A percentile compares a stretch with the other conserved stretches of the same genome.
Evolutionary conservation across 2,888 invertebrate species (phyloP).

Genomic region (Sturmia bella): DNA sequence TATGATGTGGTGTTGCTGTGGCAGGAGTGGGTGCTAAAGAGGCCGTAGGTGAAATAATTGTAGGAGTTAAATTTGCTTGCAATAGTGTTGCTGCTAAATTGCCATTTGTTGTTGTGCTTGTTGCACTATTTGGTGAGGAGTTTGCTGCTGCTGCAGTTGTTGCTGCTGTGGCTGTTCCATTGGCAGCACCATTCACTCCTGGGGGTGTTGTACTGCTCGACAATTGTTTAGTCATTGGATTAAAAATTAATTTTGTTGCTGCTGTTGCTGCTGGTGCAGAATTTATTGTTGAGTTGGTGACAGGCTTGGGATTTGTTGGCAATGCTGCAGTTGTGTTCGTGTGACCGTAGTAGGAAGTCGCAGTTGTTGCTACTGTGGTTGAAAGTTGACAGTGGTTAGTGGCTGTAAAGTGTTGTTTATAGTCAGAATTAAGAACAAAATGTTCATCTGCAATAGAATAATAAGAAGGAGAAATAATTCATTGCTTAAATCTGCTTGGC

Average conservation of each 20-base stretch:
- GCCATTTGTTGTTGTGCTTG: conserved; percentile 36
- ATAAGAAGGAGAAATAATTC: conserved; percentile 31
- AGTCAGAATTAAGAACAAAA: conserved; percentile 69
- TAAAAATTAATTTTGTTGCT: conserved; percentile 35
- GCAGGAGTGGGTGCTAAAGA: conserved; percentile 54
- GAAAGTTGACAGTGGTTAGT: conserved; percentile 73
- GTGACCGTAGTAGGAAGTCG: conserved; percentile 34
- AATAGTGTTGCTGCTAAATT: conserved; percentile 42
- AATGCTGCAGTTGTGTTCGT: conserved; percentile 1
- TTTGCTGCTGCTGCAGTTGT: background rate
- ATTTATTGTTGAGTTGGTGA: conserved; percentile 73
- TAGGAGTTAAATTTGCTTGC: conserved; percentile 61
- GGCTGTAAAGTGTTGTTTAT: conserved; percentile 71
- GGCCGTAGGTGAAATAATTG: conserved; percentile 61
- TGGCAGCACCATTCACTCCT: conserved; percentile 44
- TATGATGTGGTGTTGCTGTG: conserved; percentile 30
- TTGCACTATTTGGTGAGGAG: conserved; percentile 24
- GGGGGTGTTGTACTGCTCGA: conserved; percentile 58
- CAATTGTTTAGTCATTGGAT: conserved; percentile 70
- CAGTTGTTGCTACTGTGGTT: conserved; percentile 58
- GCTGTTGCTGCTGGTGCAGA: conserved; percentile 68
- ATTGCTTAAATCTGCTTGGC: background rate
- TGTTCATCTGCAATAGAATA: conserved; percentile 74
- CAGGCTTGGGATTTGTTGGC: conserved; percentile 73
- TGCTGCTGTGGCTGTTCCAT: conserved; percentile 22